Base-by-base conservation (phyloP, 2,888 invertebrate genomes). In the Hybos culiciformis region DNA sequence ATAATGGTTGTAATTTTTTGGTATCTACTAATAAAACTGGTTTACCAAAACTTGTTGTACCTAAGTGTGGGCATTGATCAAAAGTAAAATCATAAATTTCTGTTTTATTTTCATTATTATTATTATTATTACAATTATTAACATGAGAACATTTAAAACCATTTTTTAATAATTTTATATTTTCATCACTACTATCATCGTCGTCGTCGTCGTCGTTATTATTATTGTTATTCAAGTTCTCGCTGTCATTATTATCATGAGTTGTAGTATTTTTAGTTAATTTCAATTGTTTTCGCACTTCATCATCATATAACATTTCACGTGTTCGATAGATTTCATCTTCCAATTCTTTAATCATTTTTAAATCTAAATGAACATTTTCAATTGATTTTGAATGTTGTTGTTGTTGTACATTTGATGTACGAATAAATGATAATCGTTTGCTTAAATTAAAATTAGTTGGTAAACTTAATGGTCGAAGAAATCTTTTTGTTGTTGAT, bases 241-340 rank as follows among this genome's bases (percentile, higher is more conserved):
- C 36, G 15, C 15, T 3, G n/a, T 4, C 14, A 15, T 15, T 32
- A 11, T 11, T 7, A 20, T 20, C 8, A 12, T n/a, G 5, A 19
- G 19, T n/a, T 21, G 19, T 5, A n/a, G 14, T 36, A 11, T 8
- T 34, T 20, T 36, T 19, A 14, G 36, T 20, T 20, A 19, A 36
- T 21, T 21, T 18, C 20, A 19, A 29, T 36, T 36, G 19, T 20
- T 19, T 19, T 14, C 19, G 19, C 7, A 14, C 8, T 39, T 42
- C 41, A 34, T 42, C 38, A 33, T 43, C 42, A 36, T 36, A 36
- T 21, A 43, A 37, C 36, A 44, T 29, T 32, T 48, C 45, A 17
- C 43, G 18, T n/a, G 38, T 33, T 19, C 45, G 44, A 39, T 50
- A 50, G 26, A 50, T 50, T 42, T 50, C 50, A 46, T 50, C 50